Percentiles rank a stretch among this genome's conserved stretches.
These are phyloP conservation scores for Myripristis murdjan DNA, from an alignment of 2,797 vertebrate genomes.

Conservation along the genomic window DNA sequence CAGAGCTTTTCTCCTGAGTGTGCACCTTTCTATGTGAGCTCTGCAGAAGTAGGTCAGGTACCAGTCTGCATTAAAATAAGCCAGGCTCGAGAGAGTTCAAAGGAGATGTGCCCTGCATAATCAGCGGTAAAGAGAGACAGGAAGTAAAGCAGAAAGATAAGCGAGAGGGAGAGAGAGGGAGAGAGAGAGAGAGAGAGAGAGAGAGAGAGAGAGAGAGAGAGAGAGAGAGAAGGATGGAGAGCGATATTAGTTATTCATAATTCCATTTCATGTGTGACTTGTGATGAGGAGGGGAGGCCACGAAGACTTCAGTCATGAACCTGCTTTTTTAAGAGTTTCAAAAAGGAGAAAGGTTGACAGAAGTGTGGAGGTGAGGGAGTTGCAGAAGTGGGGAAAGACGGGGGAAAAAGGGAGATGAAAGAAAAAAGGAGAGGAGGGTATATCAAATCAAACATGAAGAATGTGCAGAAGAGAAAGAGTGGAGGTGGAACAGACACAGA, in stretches of 20 bases:
- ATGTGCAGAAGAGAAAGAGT: background rate
- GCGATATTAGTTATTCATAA: slow-evolving; percentile 52
- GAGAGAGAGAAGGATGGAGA: slow-evolving; percentile 14
- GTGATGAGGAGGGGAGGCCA: slow-evolving; percentile 14
- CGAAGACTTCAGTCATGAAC: slow-evolving; percentile 12
- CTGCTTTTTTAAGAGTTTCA: slow-evolving; percentile 18
- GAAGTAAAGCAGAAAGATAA: slow-evolving; percentile 30
- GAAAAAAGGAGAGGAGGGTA: background rate
- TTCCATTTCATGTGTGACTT: slow-evolving; percentile 63
- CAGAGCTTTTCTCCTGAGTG: slow-evolving; percentile 27
- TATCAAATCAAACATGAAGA: background rate
- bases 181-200: slow-evolving; percentile 5
- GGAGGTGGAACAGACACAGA: background rate
- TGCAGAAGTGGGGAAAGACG: slow-evolving; percentile 1
- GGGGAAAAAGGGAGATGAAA: background rate
- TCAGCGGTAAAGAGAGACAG: slow-evolving; percentile 38
- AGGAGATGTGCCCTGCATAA: slow-evolving; percentile 56
- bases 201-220: no score
- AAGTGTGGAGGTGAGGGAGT: background rate
- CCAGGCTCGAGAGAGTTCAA: slow-evolving; percentile 54
- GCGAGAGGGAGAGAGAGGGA: slow-evolving; percentile 12
- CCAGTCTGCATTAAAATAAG: slow-evolving; percentile 65
- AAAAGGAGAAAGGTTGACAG: slow-evolving; percentile 34
- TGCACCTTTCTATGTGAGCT: slow-evolving; percentile 14
- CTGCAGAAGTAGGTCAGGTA: slow-evolving; percentile 71